phyloP scores from a whole-genome alignment of 1,140 invertebrate genomes.

The Drosophila nikananu region DNA sequence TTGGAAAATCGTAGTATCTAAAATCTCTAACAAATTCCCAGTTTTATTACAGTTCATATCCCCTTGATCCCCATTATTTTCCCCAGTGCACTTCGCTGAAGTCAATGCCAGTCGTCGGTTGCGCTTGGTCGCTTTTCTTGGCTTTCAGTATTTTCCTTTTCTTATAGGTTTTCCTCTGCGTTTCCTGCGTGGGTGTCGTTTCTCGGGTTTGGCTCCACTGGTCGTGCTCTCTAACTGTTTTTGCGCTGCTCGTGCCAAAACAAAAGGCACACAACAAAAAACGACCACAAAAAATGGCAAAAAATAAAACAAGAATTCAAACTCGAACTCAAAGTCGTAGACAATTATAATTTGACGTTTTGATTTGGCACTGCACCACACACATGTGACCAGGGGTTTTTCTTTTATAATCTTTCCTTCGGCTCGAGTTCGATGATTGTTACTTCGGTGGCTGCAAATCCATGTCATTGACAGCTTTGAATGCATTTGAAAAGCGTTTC shows the following conservation, averaged over 20 bases:
- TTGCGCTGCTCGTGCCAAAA: conserved; percentile 62
- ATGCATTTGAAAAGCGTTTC: conserved; percentile 35
- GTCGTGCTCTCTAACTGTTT: conserved; percentile 72
- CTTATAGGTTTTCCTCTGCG: conserved; percentile 34
- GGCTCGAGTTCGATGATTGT: conserved; percentile 31
- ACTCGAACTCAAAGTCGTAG: conserved; percentile 42
- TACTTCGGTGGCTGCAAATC: conserved; percentile 60
- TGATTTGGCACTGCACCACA: conserved; percentile 67
- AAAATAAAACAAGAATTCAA: conserved; percentile 39
- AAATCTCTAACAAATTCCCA: neutral
- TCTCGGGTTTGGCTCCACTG: conserved; percentile 57
- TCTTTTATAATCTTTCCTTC: conserved; percentile 38
- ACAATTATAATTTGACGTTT: conserved; percentile 84
- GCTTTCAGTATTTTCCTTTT: conserved; percentile 55
- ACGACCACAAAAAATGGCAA: conserved; percentile 10
- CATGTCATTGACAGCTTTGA: conserved; percentile 77
- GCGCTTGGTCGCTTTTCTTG: conserved; percentile 74
- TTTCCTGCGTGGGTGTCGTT: conserved; percentile 77
- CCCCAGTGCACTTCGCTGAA: conserved; percentile 5
- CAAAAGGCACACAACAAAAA: conserved; percentile 24
- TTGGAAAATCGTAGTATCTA: too few relatives aligned
- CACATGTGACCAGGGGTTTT: conserved; percentile 60
- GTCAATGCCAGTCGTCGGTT: conserved; percentile 62
- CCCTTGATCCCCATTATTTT: too few relatives aligned
- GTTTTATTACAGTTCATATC: too few relatives aligned